Base-by-base conservation (phyloP, 1,140 invertebrate genomes). In the Drosophila equinoxialis region DNA sequence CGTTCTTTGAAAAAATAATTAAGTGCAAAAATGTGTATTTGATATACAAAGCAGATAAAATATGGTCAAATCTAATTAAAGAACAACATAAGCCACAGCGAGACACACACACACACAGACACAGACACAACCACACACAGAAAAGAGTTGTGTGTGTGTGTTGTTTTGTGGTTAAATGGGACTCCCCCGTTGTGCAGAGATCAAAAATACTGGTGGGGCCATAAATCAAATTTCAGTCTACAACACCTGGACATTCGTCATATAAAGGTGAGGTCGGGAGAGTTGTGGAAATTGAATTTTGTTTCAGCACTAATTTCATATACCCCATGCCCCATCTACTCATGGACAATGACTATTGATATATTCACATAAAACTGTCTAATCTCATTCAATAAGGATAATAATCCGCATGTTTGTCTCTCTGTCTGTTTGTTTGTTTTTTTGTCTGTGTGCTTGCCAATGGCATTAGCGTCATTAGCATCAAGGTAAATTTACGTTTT, bases 401-500 rank as follows among this genome's bases (percentile, higher is more conserved):
- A 48, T 39, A 23, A 1, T 45, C 54, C 35, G 51, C 67, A 39
- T 68, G 33, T 59, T 30, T 71, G 45, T 30, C 11, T 62, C 48
- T 6, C 41, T 42, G 41, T 30, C 33, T 67, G 61, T 68, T 26
- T 65, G 45, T 58, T 20, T 68, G 51, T 69, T 20, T 68, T 30
- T 69, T 58, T 74, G 37, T 77, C 37, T 65, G 17, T 51, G 17
- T 74, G 65, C 63, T 65, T 65, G 75, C 79, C 79, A 65, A 68
- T 67, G 62, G 74, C 65, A 51, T 59, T 33, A 55, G 57, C 80
- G 68, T 83, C 80, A 82, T 82, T 83, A 82, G 75, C 79, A 82
- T 82, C 79, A 83, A 81, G 77, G 66, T 78, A 82, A 77, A 81
- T 81, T 82, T 82, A 74, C 64, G 79, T 68, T 75, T 82, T 79